A percentile compares a stretch with the other conserved stretches of the same genome.
phyloP scores from a whole-genome alignment of 2,888 invertebrate species.

The Desoria tigrina region DNA sequence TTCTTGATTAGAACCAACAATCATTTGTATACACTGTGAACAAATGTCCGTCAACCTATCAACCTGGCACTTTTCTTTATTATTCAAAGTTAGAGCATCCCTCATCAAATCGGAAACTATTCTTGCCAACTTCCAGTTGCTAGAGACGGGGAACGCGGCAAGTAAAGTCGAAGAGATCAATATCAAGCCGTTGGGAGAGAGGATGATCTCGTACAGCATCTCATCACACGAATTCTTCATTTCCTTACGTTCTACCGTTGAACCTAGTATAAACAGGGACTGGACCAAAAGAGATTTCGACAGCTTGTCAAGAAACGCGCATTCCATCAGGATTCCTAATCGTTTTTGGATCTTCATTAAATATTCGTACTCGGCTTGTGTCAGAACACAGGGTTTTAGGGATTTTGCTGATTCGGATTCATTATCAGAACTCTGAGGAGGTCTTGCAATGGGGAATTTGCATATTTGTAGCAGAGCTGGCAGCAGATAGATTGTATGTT shows the following conservation, averaged over 20 bases:
- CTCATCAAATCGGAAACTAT: conserved; percentile 39
- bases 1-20: background rate
- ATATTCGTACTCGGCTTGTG: conserved; percentile 29
- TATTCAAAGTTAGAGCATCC: background rate
- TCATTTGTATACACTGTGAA: conserved; percentile 11
- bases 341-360: conserved; percentile 29
- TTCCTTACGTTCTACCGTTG: conserved; percentile 36
- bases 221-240: conserved; percentile 38
- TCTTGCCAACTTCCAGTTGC: conserved; percentile 36
- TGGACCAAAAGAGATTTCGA: conserved; percentile 35
- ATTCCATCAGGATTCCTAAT: conserved; percentile 15
- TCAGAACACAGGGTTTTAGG: conserved; percentile 13
- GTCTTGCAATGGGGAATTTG: conserved; percentile 68
- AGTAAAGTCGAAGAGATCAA: conserved; percentile 32
- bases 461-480: conserved; percentile 70
- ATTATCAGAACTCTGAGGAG: conserved; percentile 55
- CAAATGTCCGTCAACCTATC: conserved; percentile 9
- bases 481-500: conserved; percentile 65
- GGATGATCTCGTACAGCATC: conserved; percentile 29
- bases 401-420: background rate
- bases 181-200: conserved; percentile 35
- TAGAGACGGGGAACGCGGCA: conserved; percentile 28
- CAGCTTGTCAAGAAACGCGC: conserved; percentile 19
- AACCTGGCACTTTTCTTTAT: background rate
- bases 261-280: conserved; percentile 43